Evolutionary conservation across 53 echinoderm and acorn worm species (phyloP).

Genomic region (Paracentrotus lividus): DNA sequence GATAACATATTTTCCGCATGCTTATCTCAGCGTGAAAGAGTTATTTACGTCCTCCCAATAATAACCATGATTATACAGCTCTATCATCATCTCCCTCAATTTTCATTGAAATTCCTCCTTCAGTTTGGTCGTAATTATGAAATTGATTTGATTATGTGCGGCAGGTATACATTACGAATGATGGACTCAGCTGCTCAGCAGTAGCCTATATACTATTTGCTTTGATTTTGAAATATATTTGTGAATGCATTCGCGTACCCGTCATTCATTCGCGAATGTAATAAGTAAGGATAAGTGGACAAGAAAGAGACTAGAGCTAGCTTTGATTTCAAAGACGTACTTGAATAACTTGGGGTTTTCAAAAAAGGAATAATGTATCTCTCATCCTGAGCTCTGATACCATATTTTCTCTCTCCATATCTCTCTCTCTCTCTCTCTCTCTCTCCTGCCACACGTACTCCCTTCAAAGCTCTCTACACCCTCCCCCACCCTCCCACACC

Average conservation of each 20-base stretch:
- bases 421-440: background rate
- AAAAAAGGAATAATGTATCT: background rate
- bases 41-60: background rate
- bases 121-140: background rate
- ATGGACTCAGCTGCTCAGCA: background rate
- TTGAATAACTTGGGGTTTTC: too few relatives aligned
- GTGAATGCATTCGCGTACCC: background rate
- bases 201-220: too few relatives aligned
- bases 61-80: background rate
- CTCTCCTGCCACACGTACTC: background rate
- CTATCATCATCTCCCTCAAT: background rate
- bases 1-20: background rate
- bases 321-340: too few relatives aligned
- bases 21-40: slow-evolving; percentile 10
- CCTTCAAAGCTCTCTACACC: background rate
- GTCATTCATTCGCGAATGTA: too few relatives aligned
- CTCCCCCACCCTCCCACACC: background rate
- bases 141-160: background rate
- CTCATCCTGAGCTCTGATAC: background rate
- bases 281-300: too few relatives aligned
- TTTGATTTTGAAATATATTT: too few relatives aligned
- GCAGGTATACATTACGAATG: background rate
- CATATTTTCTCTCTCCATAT: background rate
- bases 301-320: too few relatives aligned
- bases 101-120: background rate